Conservation (phyloP, 37 sponge, comb jelly and placozoan species). For the Aplysina aerophoba region DNA sequence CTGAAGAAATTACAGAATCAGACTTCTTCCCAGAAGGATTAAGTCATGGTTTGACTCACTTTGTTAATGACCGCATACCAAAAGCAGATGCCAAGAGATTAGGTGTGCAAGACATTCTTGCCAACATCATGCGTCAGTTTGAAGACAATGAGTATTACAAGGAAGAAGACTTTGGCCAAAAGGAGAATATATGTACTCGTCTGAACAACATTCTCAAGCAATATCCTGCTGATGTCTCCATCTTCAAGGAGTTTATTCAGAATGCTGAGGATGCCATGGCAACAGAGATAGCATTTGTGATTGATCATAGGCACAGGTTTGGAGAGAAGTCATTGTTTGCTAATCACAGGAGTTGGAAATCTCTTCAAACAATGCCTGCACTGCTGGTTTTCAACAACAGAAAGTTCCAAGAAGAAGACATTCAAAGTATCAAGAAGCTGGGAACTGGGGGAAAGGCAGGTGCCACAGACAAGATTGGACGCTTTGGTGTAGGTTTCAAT, state of each 20-base stretch:
- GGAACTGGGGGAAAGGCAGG: slow-evolving; percentile 80
- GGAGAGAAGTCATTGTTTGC: slow-evolving; percentile 44
- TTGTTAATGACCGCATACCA: slow-evolving; percentile 40
- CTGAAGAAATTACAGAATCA: too few relatives aligned
- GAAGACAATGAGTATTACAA: slow-evolving; percentile 44
- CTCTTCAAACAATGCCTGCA: slow-evolving; percentile 57
- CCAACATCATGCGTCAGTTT: slow-evolving; percentile 45
- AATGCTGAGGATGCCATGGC: slow-evolving; percentile 88
- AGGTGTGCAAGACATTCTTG: slow-evolving; percentile 45
- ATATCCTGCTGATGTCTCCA: slow-evolving; percentile 66
- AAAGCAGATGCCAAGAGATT: slow-evolving; percentile 32
- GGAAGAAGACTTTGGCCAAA: slow-evolving; percentile 76
- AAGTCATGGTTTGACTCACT: slow-evolving; percentile 16
- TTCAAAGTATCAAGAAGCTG: slow-evolving; percentile 67
- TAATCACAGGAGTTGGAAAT: slow-evolving; percentile 48
- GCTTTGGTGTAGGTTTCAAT: slow-evolving; percentile 92
- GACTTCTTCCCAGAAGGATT: neutral
- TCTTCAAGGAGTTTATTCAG: slow-evolving; percentile 85
- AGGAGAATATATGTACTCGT: slow-evolving; percentile 72
- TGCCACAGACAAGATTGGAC: slow-evolving; percentile 66
- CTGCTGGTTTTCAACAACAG: slow-evolving; percentile 78
- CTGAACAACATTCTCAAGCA: slow-evolving; percentile 66
- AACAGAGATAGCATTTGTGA: slow-evolving; percentile 68
- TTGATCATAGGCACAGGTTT: slow-evolving; percentile 50
- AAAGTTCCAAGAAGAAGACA: slow-evolving; percentile 67